These are phyloP conservation scores for Druon quercuslanigerum DNA, from an alignment of 1,140 invertebrate species.

Conservation along the genomic window DNA sequence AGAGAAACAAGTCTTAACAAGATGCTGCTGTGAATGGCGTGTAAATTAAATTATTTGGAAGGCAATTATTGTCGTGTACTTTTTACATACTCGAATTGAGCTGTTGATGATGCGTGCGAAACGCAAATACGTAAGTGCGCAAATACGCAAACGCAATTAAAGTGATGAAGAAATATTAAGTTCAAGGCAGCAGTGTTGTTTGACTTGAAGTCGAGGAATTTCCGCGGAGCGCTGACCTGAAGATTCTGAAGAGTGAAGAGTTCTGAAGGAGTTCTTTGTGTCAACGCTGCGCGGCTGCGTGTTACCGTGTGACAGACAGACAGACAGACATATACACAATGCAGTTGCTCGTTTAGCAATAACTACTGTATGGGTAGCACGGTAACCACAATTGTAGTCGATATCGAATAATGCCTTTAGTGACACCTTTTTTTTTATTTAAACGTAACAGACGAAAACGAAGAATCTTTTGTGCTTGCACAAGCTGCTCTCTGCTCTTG, in stretches of 20 bases:
- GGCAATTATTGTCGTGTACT: slow-evolving; percentile 49
- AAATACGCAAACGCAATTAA: background rate
- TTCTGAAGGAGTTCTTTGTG: background rate
- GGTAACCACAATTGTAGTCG: slow-evolving; percentile 1
- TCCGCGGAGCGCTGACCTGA: slow-evolving; percentile 1
- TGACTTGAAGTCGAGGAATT: slow-evolving; percentile 25
- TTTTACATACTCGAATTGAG: slow-evolving; percentile 35
- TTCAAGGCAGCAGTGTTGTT: slow-evolving; percentile 23
- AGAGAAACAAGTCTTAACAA: slow-evolving; percentile 62
- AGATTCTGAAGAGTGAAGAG: background rate
- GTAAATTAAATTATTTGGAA: slow-evolving; percentile 58
- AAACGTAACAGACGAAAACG: slow-evolving; percentile 42
- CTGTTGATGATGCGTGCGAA: slow-evolving; percentile 7
- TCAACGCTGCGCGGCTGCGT: slow-evolving; percentile 7
- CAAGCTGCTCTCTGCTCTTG: slow-evolving; percentile 61
- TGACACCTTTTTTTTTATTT: slow-evolving; percentile 32
- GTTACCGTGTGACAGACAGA: slow-evolving; percentile 6
- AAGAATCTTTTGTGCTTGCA: slow-evolving; percentile 57
- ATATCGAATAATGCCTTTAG: slow-evolving; percentile 19
- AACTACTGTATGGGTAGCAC: too few relatives aligned
- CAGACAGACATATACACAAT: too few relatives aligned
- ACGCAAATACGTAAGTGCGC: background rate
- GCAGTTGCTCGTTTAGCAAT: background rate
- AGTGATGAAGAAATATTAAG: background rate
- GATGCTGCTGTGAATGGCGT: slow-evolving; percentile 58